Conservation (phyloP, 2,113 vertebrate species). For the Campylomormyrus tamandua region DNA sequence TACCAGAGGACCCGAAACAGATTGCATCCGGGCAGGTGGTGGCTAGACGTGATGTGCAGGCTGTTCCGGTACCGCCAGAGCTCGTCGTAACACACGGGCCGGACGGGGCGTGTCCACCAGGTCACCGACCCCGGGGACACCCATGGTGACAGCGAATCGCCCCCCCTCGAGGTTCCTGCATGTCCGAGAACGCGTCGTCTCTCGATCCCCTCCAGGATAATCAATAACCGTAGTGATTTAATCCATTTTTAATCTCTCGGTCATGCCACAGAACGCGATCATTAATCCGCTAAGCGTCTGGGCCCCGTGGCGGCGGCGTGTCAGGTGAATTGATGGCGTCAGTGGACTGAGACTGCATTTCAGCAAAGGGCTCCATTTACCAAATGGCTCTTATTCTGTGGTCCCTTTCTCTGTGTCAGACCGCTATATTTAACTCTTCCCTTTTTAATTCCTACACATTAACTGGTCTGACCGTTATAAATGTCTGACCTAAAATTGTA, state of each 20-base stretch:
- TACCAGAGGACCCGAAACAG: slow-evolving; percentile 5
- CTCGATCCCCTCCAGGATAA: slow-evolving; percentile 32
- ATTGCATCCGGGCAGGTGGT: background rate
- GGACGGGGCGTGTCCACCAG: background rate
- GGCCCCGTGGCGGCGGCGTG: slow-evolving; percentile 35
- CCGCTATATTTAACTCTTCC: slow-evolving; percentile 46
- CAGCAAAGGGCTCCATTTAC: slow-evolving; percentile 37
- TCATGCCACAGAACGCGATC: slow-evolving; percentile 27
- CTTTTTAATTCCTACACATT: slow-evolving; percentile 45
- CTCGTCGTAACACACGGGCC: background rate
- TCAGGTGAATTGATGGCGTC: slow-evolving; percentile 40
- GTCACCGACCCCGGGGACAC: background rate
- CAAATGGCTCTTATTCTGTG: slow-evolving; percentile 48
- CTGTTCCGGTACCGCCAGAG: background rate
- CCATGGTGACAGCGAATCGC: background rate
- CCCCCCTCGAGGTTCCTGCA: background rate
- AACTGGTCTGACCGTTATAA: slow-evolving; percentile 31
- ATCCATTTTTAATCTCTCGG: slow-evolving; percentile 37
- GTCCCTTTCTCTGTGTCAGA: slow-evolving; percentile 28
- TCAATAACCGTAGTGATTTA: slow-evolving; percentile 31
- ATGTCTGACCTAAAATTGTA: slow-evolving; percentile 40
- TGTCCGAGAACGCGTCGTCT: slow-evolving; percentile 36
- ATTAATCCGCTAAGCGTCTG: slow-evolving; percentile 38
- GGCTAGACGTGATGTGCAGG: background rate
- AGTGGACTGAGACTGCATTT: slow-evolving; percentile 37